Conservation (phyloP, 2,888 invertebrate genomes). For the Synergus gifuensis region DNA sequence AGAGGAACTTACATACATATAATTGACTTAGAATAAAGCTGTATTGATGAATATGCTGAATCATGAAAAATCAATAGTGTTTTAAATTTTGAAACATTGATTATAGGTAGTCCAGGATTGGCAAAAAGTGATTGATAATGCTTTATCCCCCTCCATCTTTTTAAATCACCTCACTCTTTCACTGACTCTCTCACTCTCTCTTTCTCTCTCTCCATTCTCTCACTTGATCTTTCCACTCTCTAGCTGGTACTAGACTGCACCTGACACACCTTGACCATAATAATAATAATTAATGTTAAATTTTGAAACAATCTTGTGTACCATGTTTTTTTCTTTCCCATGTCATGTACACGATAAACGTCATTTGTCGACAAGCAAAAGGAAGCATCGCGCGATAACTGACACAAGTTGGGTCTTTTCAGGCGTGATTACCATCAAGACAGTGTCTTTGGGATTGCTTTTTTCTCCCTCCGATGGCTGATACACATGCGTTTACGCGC, state of each 20-base stretch:
- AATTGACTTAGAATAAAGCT: not conserved
- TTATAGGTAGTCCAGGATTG: not conserved
- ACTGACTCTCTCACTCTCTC: not conserved
- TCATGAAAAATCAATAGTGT: too few species aligned
- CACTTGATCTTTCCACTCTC: not conserved
- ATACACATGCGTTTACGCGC: slow-evolving; percentile 45
- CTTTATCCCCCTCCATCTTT: not conserved
- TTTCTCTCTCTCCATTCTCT: not conserved
- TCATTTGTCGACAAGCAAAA: not conserved
- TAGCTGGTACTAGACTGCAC: not conserved
- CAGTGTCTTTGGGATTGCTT: not conserved
- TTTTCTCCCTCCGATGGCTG: slow-evolving; percentile 1
- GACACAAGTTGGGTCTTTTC: not conserved
- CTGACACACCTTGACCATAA: not conserved
- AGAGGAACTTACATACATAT: not conserved
- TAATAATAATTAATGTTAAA: not conserved
- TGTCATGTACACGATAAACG: not conserved
- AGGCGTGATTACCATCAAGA: slow-evolving; percentile 9
- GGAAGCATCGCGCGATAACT: slow-evolving; percentile 14
- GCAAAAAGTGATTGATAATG: not conserved
- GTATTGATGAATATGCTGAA: too few species aligned
- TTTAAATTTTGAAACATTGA: too few species aligned
- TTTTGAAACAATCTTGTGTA: slow-evolving; percentile 12
- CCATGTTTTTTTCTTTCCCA: slow-evolving; percentile 27
- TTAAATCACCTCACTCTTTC: not conserved